phyloP scores from a whole-genome alignment of 2,113 vertebrate species.

The Fulmarus glacialis region DNA sequence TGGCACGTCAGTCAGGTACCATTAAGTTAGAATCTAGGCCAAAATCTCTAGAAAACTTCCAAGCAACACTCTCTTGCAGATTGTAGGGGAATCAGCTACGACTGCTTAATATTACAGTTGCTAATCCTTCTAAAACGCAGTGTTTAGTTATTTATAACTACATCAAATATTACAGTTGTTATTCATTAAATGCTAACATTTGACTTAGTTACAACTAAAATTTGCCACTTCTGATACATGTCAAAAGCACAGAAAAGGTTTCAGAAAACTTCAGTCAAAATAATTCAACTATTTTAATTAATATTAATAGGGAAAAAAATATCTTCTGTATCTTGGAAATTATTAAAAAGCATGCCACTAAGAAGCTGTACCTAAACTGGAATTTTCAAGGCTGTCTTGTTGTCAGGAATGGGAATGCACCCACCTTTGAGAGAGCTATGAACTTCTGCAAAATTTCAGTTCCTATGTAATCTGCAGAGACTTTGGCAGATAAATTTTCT shows the following conservation, averaged over 20 bases:
- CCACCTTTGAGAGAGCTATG: neutral
- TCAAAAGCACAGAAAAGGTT: neutral
- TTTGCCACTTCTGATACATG: neutral
- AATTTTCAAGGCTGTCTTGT: neutral
- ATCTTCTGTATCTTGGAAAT: neutral
- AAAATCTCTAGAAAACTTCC: slow-evolving; percentile 15
- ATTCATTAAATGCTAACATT: neutral
- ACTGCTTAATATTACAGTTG: neutral
- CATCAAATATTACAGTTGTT: neutral
- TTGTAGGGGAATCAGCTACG: neutral
- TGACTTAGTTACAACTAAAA: neutral
- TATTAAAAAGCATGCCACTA: neutral
- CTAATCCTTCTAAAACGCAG: neutral
- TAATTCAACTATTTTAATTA: neutral
- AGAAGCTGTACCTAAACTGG: neutral
- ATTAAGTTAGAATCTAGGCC: neutral
- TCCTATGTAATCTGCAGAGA: neutral
- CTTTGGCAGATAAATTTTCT: neutral
- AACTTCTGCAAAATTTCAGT: neutral
- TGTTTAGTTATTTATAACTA: neutral
- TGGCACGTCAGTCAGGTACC: neutral
- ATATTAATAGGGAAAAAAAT: neutral
- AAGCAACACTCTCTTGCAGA: neutral
- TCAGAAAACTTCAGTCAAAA: neutral
- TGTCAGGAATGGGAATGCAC: neutral